Conservation (phyloP, 2,797 vertebrate genomes). For the Sebastes cheni region DNA sequence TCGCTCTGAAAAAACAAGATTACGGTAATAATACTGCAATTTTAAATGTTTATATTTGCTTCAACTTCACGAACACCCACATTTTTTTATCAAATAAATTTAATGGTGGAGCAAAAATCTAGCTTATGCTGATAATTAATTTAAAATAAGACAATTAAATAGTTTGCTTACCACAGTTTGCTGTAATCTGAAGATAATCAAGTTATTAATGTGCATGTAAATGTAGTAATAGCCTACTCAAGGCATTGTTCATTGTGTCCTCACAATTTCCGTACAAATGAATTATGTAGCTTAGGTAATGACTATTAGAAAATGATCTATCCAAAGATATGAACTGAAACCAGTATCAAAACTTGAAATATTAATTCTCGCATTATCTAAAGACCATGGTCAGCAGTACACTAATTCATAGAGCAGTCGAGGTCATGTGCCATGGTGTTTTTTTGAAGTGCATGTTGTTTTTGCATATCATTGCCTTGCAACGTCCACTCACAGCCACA, state of each 20-base stretch:
- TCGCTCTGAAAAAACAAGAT: background rate
- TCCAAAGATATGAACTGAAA: constrained; percentile 27
- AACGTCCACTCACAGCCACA: constrained; percentile 30
- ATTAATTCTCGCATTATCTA: constrained; percentile 43
- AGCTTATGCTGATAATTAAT: background rate
- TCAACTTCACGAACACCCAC: background rate
- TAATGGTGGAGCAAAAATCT: background rate
- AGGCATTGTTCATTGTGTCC: constrained; percentile 37
- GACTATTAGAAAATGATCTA: constrained; percentile 30
- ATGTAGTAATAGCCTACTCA: constrained; percentile 43
- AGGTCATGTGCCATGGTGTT: constrained; percentile 42
- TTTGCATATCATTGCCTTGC: constrained; percentile 29
- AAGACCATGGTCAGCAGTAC: constrained; percentile 27
- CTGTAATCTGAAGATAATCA: background rate
- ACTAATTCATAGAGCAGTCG: constrained; percentile 34
- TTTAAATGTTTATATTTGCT: background rate
- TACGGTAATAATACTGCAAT: background rate
- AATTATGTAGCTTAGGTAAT: background rate
- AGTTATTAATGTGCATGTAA: constrained; percentile 27
- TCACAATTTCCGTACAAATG: constrained; percentile 16
- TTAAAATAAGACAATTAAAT: background rate
- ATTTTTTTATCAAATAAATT: background rate
- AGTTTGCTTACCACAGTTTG: background rate
- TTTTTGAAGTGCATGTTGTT: constrained; percentile 75
- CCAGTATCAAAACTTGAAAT: constrained; percentile 31